These are phyloP conservation scores for Micromys minutus DNA, from an alignment of 2,113 vertebrate species.

Conservation along the genomic window DNA sequence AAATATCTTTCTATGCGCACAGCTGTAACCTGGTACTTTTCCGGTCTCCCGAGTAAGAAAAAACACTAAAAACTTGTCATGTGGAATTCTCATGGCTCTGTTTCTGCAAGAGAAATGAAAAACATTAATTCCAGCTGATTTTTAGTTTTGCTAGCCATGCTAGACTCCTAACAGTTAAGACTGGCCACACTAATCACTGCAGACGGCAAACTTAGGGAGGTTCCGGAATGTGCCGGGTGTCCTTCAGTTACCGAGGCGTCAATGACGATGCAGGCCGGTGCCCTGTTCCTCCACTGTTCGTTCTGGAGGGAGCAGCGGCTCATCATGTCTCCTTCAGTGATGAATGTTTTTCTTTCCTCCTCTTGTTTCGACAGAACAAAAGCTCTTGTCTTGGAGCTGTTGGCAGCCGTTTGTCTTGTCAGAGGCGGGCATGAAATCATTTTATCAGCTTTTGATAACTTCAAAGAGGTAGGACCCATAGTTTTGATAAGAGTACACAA, in stretches of 20 bases:
- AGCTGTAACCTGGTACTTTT: slow-evolving; percentile 43
- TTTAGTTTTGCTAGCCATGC: not conserved
- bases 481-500: rapidly evolving
- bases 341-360: not conserved
- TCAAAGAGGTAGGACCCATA: slow-evolving; percentile 92
- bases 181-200: not conserved
- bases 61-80: not conserved
- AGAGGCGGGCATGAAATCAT: slow-evolving; percentile 99
- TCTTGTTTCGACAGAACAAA: slow-evolving; percentile 91
- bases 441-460: slow-evolving; percentile 96
- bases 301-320: slow-evolving; percentile 26
- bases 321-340: slow-evolving; percentile 31
- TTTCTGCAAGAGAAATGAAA: not conserved
- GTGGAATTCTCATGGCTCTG: not conserved
- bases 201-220: not conserved
- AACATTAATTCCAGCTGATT: not conserved
- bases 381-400: slow-evolving; percentile 94
- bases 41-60: not conserved
- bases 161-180: not conserved
- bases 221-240: not conserved
- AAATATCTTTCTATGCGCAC: slow-evolving; percentile 11
- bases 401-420: slow-evolving; percentile 97
- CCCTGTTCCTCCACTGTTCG: not conserved
- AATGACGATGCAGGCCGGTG: rapidly evolving
- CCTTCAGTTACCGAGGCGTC: not conserved